Evolutionary conservation across 2,113 vertebrate genomes (phyloP), one percentile per base, ranked within the genome.

Genomic region (Nansenia antarctica): DNA sequence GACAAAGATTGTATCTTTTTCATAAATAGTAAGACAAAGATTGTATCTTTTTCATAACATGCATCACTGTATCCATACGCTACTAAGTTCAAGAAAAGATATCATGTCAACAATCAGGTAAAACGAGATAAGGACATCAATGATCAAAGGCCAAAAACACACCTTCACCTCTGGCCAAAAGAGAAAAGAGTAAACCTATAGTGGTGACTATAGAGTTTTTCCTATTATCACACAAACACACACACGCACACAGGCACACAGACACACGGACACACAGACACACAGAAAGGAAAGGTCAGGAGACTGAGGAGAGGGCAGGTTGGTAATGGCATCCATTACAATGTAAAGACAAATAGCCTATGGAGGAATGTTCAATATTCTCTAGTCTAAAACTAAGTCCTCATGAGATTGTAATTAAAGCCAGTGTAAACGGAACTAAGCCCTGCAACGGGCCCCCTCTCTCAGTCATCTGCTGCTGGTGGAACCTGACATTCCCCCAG

Each of bases 331-430:
- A 82, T 87, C 73, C 75, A 82, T 88, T 79, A 76, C 85, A 87
- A 89, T 82, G 47, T 70, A 61, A 81, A 83, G 82, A 74, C 57
- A 86, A 88, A 82, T 79, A 85, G 73, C 70, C 78, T 65, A 74
- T 71, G 82, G 82, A 81, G 77, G 77, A 86, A 82, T 78, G 86
- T 73, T 77, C 77, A 82, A 84, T 87, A 82, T 76, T 67, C 74
- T n/a, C 69, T 85, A 78, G 84, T 89, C 82, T 81, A 77, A 86
- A 71, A 81, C 79, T 58, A 82, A 69, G 82, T 79, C 66, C 85
- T 91, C 90, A 88, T 89, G 86, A 74, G 80, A 86, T 86, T 89
- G 89, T 88, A 90, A 90, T 91, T 89, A 89, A 83, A 85, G 77
- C 76, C 84, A 86, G 77, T 82, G 81, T 89, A 88, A 90, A 88